Conservation (phyloP, 2,888 invertebrate species). For the Cryptocephalus primarius region DNA sequence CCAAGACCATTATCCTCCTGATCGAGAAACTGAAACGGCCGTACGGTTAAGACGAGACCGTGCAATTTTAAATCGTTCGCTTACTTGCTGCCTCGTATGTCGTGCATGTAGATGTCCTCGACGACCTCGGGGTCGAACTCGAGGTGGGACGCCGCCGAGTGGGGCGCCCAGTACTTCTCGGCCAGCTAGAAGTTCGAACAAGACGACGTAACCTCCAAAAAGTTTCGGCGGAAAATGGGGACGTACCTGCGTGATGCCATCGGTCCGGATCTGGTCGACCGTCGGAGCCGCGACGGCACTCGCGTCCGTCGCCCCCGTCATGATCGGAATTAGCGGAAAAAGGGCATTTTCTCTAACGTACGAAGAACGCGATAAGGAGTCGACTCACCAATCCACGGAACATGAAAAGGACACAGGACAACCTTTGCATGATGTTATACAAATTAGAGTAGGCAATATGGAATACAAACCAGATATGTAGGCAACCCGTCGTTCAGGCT, state of each 20-base stretch:
- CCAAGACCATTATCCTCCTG: slow-evolving; percentile 88
- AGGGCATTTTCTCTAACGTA: background rate
- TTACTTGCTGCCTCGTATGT: slow-evolving; percentile 74
- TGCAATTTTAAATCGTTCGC: slow-evolving; percentile 18
- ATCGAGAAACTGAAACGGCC: slow-evolving; percentile 51
- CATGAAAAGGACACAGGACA: background rate
- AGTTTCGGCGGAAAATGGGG: background rate
- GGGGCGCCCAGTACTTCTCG: slow-evolving; percentile 86
- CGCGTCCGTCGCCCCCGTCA: slow-evolving; percentile 26
- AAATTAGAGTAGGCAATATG: too few species aligned
- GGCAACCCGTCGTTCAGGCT: too few species aligned
- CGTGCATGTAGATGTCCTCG: slow-evolving; percentile 79
- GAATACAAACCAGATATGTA: too few species aligned
- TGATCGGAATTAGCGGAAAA: slow-evolving; percentile 2
- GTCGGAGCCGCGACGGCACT: slow-evolving; percentile 61
- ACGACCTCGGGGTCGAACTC: slow-evolving; percentile 69
- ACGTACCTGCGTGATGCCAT: slow-evolving; percentile 74
- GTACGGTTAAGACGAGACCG: background rate
- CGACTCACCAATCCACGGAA: too few species aligned
- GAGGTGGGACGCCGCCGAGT: slow-evolving; percentile 59
- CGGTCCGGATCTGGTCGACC: slow-evolving; percentile 82
- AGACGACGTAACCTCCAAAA: slow-evolving; percentile 8
- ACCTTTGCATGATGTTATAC: background rate
- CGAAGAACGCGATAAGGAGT: too few species aligned
- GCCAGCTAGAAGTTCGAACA: slow-evolving; percentile 56